Evolutionary conservation across 2,888 invertebrate species (phyloP).

Genomic region (Trichacis sp.): DNA sequence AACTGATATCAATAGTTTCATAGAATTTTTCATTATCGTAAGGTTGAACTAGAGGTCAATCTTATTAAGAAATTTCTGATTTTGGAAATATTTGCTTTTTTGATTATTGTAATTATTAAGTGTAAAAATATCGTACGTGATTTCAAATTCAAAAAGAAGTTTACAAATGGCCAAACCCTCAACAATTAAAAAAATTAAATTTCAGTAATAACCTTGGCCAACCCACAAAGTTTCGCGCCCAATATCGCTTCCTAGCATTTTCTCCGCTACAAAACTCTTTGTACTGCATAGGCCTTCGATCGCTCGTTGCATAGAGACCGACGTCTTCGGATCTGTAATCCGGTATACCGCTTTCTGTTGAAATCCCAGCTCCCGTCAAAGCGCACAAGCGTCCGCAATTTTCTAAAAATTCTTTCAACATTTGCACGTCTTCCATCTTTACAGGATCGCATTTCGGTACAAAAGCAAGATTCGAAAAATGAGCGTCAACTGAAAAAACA

Average conservation of each 20-base stretch:
- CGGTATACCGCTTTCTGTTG: slow-evolving; percentile 96
- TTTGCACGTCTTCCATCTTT: slow-evolving; percentile 72
- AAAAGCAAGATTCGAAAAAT: slow-evolving; percentile 63
- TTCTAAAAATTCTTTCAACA: slow-evolving; percentile 74
- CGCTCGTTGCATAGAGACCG: slow-evolving; percentile 88
- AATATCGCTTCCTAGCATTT: slow-evolving; percentile 82
- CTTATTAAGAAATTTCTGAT: no score
- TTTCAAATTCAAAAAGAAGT: no score
- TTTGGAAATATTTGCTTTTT: no score
- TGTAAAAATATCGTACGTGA: no score
- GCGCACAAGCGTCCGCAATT: slow-evolving; percentile 75
- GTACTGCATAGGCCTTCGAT: slow-evolving; percentile 87
- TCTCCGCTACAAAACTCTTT: slow-evolving; percentile 83
- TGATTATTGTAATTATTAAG: no score
- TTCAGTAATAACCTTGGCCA: slow-evolving; percentile 79
- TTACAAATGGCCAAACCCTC: no score
- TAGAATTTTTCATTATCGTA: no score
- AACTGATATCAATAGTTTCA: no score
- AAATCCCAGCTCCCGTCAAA: slow-evolving; percentile 94
- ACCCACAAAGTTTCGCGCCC: slow-evolving; percentile 95
- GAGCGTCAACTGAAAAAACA: slow-evolving; percentile 20
- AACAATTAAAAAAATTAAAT: no score
- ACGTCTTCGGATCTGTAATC: slow-evolving; percentile 94
- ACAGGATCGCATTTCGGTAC: slow-evolving; percentile 83
- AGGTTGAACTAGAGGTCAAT: no score